Evolutionary conservation across 2,113 vertebrate genomes (phyloP).

Genomic region (Scophthalmus maximus): DNA sequence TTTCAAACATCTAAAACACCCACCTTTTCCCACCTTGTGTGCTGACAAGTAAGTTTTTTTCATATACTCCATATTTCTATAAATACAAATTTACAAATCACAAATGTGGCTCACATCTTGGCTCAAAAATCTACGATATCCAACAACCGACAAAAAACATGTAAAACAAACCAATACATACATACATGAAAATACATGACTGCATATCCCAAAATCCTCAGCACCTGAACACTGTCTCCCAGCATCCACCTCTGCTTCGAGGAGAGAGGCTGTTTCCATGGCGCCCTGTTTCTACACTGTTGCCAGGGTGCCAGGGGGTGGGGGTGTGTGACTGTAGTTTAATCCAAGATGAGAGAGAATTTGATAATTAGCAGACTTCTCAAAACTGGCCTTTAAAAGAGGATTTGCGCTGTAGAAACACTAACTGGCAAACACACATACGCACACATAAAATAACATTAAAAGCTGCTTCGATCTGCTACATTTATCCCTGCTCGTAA

Average conservation of each 20-base stretch:
- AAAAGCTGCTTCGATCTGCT: slow-evolving; percentile 39
- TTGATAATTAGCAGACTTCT: slow-evolving; percentile 75
- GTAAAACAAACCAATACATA: not conserved
- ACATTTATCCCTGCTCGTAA: slow-evolving; percentile 38
- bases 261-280: slow-evolving; percentile 74
- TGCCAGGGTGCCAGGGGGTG: slow-evolving; percentile 56
- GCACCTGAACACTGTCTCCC: slow-evolving; percentile 56
- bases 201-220: slow-evolving; percentile 20
- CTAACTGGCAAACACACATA: slow-evolving; percentile 36
- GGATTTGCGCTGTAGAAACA: slow-evolving; percentile 53
- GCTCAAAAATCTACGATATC: too few relatives aligned
- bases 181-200: not conserved
- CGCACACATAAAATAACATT: slow-evolving; percentile 33
- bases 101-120: too few relatives aligned
- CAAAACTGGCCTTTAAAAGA: slow-evolving; percentile 57
- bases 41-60: too few relatives aligned
- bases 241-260: slow-evolving; percentile 40
- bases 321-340: slow-evolving; percentile 68
- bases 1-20: not conserved
- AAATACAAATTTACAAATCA: too few relatives aligned
- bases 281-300: slow-evolving; percentile 66
- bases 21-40: not conserved
- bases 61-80: too few relatives aligned
- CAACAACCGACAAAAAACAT: not conserved
- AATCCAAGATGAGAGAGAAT: slow-evolving; percentile 78